Percentiles rank a stretch among this genome's conserved stretches.
Conservation (phyloP, 2,797 vertebrate genomes). For the Gymnodraco acuticeps region DNA sequence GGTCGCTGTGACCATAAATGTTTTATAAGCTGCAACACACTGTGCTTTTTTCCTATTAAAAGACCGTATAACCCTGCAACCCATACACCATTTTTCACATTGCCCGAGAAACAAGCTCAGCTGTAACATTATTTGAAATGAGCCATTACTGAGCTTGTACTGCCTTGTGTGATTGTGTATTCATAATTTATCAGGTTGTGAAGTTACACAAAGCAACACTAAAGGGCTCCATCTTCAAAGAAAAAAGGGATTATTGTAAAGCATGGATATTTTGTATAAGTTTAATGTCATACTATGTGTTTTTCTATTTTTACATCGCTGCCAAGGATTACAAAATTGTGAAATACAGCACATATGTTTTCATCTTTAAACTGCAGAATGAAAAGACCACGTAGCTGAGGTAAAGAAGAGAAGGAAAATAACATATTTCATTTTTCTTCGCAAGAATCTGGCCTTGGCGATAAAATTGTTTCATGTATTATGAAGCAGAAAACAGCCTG, state of each 20-base stretch:
- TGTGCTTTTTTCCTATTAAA: constrained; percentile 40
- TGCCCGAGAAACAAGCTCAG: constrained; percentile 14
- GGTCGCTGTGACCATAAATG: constrained; percentile 39
- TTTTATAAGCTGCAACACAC: constrained; percentile 40
- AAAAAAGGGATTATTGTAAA: neutral
- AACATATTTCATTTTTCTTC: constrained; percentile 21
- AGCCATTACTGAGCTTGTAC: constrained; percentile 1
- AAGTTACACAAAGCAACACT: constrained; percentile 5
- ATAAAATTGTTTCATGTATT: constrained; percentile 50
- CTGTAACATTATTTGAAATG: neutral
- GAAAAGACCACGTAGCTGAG: neutral
- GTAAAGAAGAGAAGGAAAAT: constrained; percentile 18
- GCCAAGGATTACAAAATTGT: neutral
- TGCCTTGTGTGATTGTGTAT: constrained; percentile 8
- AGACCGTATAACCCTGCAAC: constrained; percentile 29
- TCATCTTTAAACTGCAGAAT: neutral
- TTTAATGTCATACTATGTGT: neutral
- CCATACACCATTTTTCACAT: constrained; percentile 12
- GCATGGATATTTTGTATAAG: neutral
- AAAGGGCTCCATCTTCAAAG: neutral
- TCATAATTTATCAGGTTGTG: constrained; percentile 12
- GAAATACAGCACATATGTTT: neutral
- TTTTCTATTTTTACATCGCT: neutral
- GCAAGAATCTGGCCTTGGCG: constrained; percentile 45
- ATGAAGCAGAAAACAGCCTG: constrained; percentile 47